Evolutionary conservation across 2,797 vertebrate genomes (phyloP), one percentile per base, ranked within the genome.

Genomic region (Schizopygopsis malacanthus): DNA sequence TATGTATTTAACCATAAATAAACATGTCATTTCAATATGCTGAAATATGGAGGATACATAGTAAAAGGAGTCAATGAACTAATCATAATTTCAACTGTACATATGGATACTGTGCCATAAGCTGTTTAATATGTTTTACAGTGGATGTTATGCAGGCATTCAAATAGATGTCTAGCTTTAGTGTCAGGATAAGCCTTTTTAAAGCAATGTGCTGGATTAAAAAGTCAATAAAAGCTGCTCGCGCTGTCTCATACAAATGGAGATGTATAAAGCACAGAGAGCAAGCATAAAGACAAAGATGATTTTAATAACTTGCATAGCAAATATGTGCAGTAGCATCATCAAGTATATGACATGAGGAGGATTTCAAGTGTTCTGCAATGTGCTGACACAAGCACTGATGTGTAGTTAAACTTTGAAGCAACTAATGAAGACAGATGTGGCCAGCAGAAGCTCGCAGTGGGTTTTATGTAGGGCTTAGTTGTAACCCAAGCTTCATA

Each of bases 321-420:
- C 9, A 82, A 83, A 28, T 80, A 83, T 50, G 72, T 76, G 37
- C 25, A 52, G 73, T 56, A 87, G 61, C 69, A 71, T 73, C 37
- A 70, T 76, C 52, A 83, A 85, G 82, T 77, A 77, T 54, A 81
- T 50, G 81, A 80, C 47, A 67, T 70, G 52, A 80, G 16, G 75
- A 75, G 76, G 79, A 81, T 84, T 87, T 78, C 65, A 39, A 79
- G 67, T 43, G 50, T 61, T 70, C 69, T 75, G 81, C 45, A 79
- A 63, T 78, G 37, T 87, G 89, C 89, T 88, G 86, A 87, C 81
- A 87, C 86, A 84, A 87, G 84, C 84, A 59, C 80, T 82, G 72
- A 79, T 84, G 73, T 86, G 81, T 82, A 84, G 87, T 87, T 89
- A 87, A 71, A 83, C 52, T 52, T 70, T 59, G 69, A 81, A 45